Evolutionary conservation across 2,888 invertebrate genomes (phyloP).

Genomic region (Orthosia cruda): DNA sequence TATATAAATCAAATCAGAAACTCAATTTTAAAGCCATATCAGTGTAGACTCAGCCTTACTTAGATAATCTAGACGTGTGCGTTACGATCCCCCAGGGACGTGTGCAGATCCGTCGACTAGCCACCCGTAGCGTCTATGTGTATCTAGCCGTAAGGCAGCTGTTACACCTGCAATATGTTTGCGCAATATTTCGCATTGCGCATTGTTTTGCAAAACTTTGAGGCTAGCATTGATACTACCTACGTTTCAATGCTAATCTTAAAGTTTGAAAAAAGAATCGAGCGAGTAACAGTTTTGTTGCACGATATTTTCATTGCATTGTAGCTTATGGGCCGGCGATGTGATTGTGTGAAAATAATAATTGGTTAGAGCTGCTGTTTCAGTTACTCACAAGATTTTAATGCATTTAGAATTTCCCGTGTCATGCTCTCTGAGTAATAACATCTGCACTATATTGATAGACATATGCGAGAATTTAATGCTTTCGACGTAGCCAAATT

Average conservation of each 20-base stretch:
- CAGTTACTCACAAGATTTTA: too few species aligned
- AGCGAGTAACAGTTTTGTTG: not conserved
- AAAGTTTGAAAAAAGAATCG: too few species aligned
- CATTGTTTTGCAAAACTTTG: not conserved
- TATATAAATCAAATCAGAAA: slow-evolving; percentile 20
- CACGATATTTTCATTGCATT: not conserved
- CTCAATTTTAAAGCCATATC: not conserved
- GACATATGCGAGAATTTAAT: too few species aligned
- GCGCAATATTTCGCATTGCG: not conserved
- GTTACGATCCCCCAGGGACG: slow-evolving; percentile 67
- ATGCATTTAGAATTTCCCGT: too few species aligned
- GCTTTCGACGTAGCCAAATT: too few species aligned
- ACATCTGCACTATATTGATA: too few species aligned
- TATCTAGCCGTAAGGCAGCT: slow-evolving; percentile 7
- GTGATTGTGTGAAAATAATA: too few species aligned
- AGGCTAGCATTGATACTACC: too few species aligned
- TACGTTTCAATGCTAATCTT: too few species aligned
- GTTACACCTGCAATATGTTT: not conserved
- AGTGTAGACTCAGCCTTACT: slow-evolving; percentile 59
- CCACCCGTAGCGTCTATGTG: slow-evolving; percentile 30
- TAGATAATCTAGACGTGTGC: slow-evolving; percentile 74
- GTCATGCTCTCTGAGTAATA: too few species aligned
- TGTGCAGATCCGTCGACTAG: slow-evolving; percentile 48
- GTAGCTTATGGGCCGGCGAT: too few species aligned
- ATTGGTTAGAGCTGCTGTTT: too few species aligned